Evolutionary conservation across 2,888 invertebrate species (phyloP).

Genomic region (Argyra leucocephala): DNA sequence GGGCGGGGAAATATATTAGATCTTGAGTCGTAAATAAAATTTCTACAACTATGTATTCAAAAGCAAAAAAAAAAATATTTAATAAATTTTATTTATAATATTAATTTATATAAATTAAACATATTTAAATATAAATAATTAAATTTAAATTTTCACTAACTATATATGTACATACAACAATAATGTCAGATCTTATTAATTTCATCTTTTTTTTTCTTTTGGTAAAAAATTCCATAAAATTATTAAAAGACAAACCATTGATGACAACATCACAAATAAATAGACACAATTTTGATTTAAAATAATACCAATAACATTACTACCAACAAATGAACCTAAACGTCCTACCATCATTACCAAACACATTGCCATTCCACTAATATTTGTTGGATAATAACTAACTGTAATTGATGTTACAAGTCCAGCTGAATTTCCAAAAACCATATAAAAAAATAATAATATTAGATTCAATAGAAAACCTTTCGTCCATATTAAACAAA

Average conservation of each 20-base stretch:
- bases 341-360: constrained; percentile 40
- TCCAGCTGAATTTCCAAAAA: constrained; percentile 50
- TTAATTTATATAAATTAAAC: no score
- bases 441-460: constrained; percentile 49
- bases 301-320: constrained; percentile 33
- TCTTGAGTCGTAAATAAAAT: no score
- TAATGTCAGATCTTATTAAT: no score
- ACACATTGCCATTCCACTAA: constrained; percentile 42
- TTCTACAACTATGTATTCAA: no score
- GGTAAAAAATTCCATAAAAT: constrained; percentile 29
- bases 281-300: constrained; percentile 30
- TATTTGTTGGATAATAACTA: constrained; percentile 51
- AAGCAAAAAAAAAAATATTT: no score
- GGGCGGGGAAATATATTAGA: no score
- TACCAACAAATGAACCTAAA: constrained; percentile 37
- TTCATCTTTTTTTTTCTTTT: constrained; percentile 18
- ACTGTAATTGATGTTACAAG: constrained; percentile 51
- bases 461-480: constrained; percentile 52
- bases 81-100: no score
- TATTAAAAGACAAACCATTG: constrained; percentile 22
- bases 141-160: no score
- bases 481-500: constrained; percentile 51
- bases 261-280: constrained; percentile 30
- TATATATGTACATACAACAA: no score
- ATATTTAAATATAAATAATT: no score